Conservation (phyloP, 2,113 vertebrate species). For the Sapajus apella region DNA sequence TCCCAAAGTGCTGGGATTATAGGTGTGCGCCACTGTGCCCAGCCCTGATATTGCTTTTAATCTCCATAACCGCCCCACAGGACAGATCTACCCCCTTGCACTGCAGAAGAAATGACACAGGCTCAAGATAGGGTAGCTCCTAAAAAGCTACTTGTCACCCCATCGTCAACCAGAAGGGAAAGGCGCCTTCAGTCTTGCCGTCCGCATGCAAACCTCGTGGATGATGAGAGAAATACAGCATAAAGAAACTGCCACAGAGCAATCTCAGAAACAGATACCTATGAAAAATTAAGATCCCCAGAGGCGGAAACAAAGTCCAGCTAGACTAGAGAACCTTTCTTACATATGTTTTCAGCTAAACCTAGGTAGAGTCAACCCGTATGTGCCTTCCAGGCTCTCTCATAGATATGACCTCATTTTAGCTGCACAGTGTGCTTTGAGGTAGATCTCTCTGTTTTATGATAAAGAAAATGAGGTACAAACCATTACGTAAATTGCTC, state of each 20-base stretch:
- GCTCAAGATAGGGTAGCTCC: background rate
- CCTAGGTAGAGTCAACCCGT: too few species aligned
- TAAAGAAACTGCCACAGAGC: background rate
- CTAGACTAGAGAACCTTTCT: background rate
- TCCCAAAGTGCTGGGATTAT: too few species aligned
- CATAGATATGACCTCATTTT: background rate
- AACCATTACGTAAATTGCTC: background rate
- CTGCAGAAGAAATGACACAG: background rate
- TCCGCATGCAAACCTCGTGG: background rate
- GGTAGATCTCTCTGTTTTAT: background rate
- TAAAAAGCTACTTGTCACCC: background rate
- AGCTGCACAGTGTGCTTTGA: rapidly evolving
- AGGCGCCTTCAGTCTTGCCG: rapidly evolving
- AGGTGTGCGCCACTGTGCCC: too few species aligned
- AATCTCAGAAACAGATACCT: too few species aligned
- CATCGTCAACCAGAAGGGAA: background rate
- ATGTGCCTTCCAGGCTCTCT: rapidly evolving
- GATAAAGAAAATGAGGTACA: background rate
- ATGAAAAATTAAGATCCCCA: background rate
- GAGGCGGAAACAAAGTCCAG: background rate
- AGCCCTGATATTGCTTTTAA: rapidly evolving
- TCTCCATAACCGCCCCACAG: too few species aligned
- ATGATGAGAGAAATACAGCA: too few species aligned
- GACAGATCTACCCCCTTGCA: background rate
- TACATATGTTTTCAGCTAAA: background rate